Base-by-base conservation (phyloP, 1,140 invertebrate genomes). In the Trichonephila inaurata region DNA sequence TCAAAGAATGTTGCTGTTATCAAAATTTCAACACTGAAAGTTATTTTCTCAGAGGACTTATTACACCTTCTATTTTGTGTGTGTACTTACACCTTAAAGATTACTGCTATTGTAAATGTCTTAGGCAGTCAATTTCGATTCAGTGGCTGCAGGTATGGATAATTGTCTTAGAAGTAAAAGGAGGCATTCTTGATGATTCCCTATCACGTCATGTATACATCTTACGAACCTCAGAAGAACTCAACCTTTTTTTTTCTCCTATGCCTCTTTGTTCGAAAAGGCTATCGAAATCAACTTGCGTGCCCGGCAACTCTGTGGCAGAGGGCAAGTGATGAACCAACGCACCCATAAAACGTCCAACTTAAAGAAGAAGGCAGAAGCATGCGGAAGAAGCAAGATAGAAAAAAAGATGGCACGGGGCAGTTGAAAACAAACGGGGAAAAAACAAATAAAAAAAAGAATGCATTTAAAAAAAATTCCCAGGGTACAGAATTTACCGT, bases 221-320 rank as follows among this genome's bases (percentile, higher is more conserved):
- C 91, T 92, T 12, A 33, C 19, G 19, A 40, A 28, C 28, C 58
- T 62, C 14, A 77, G 18, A 77, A 85, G 83, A 40, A 4, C 44
- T 60, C 83, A 28, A 19, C 24, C 58, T 85, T 24, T 85, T 85
- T 60, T 28, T 51, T 12, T 10, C 51, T 10, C 51, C 33, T 40
- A 40, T 40, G 1, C 1, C 7, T n/a, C n/a, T 33, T 77, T 77
- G 72, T 77, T 77, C 72, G 72, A 7, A 16, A 62, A 61, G 64
- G 88, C 62, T 64, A 83, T 77, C 83, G 64, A 92, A 92, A 86
- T 92, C 83, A 44, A 40, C 64, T 92, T 72, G 91, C 91, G 91
- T 92, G 91, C 58, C 4, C 28, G 18, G 14, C 19, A 58, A 58
- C 21, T 24, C 24, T 24, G 66, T 58, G 72, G 62, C 83, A 66